These are phyloP conservation scores for Dasyurus viverrinus DNA, from an alignment of 2,113 vertebrate genomes.

Conservation along the genomic window DNA sequence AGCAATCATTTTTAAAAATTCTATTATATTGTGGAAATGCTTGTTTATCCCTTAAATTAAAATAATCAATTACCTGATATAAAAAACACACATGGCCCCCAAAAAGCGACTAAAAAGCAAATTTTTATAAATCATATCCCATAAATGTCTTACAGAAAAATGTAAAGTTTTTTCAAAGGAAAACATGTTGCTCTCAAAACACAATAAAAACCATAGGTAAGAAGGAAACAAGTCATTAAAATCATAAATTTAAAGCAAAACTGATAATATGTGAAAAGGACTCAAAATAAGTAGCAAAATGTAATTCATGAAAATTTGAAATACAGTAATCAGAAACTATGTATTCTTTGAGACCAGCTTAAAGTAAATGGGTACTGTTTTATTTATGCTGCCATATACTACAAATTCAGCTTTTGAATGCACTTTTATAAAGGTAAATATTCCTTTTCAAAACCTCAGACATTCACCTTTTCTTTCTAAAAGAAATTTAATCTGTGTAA, in stretches of 20 bases:
- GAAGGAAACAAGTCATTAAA: not conserved
- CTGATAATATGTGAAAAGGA: not conserved
- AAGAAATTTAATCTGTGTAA: not conserved
- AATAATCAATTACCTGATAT: not conserved
- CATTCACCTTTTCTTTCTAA: not conserved
- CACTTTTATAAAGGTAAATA: not conserved
- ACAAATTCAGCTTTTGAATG: not conserved
- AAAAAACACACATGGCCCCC: not conserved
- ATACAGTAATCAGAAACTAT: not conserved
- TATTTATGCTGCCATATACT: not conserved
- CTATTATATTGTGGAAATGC: not conserved
- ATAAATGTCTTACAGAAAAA: not conserved
- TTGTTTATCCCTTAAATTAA: not conserved
- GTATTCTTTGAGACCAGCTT: not conserved
- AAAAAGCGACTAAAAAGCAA: not conserved
- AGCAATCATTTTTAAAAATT: not conserved
- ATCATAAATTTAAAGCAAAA: not conserved
- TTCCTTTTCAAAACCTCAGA: not conserved
- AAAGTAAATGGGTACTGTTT: fast-evolving
- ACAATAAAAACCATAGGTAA: not conserved
- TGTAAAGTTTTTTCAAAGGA: not conserved
- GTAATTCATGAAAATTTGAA: not conserved
- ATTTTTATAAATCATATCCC: not conserved
- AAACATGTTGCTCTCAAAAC: not conserved
- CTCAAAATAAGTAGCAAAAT: not conserved